A percentile compares a stretch with the other conserved stretches of the same genome.
Conservation (phyloP, 2,797 vertebrate species). For the Bucorvus abyssinicus region DNA sequence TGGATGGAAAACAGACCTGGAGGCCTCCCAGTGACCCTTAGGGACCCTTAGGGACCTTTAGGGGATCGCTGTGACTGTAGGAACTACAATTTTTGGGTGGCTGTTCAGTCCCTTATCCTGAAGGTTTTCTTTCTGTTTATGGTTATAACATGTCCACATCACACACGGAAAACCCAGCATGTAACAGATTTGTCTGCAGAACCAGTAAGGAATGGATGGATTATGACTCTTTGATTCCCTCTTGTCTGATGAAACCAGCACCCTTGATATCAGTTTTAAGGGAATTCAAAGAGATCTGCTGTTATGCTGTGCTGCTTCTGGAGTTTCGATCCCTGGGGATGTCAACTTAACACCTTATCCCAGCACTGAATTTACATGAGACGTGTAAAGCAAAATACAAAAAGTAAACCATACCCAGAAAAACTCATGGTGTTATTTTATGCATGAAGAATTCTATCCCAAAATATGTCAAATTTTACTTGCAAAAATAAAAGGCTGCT, state of each 20-base stretch:
- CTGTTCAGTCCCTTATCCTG: not conserved
- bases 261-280: slow-evolving; percentile 6
- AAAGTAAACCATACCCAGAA: slow-evolving; percentile 50
- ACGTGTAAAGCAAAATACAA: slow-evolving; percentile 44
- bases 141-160: not conserved
- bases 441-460: slow-evolving; percentile 67
- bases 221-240: not conserved
- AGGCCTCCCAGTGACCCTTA: not conserved
- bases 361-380: slow-evolving; percentile 34
- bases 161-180: not conserved
- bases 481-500: slow-evolving; percentile 77
- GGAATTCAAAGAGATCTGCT: not conserved
- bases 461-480: slow-evolving; percentile 78
- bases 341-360: slow-evolving; percentile 15
- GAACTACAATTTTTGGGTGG: not conserved
- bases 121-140: not conserved
- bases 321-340: not conserved
- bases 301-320: slow-evolving; percentile 1
- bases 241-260: not conserved
- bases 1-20: not conserved
- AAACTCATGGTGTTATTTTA: slow-evolving; percentile 66
- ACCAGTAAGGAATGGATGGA: not conserved
- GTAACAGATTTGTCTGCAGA: not conserved
- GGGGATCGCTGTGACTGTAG: not conserved
- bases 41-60: no score